A percentile compares a stretch with the other conserved stretches of the same genome.
These are phyloP conservation scores for Brachylomia viminalis DNA, from an alignment of 2,888 invertebrate species.

Conservation along the genomic window DNA sequence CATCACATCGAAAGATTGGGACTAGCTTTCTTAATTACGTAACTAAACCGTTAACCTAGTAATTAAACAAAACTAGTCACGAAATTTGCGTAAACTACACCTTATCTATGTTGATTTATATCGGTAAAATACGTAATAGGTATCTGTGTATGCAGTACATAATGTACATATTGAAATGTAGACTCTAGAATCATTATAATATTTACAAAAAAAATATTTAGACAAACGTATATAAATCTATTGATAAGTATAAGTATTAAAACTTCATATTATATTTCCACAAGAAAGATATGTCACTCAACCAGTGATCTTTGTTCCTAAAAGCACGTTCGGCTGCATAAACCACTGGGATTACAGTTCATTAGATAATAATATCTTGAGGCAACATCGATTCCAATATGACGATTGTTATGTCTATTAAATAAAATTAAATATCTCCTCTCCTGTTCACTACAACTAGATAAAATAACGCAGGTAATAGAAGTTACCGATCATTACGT, in stretches of 20 bases:
- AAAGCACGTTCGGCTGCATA: constrained; percentile 24
- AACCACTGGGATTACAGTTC: constrained; percentile 57
- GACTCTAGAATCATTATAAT: constrained; percentile 73
- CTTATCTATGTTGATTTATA: constrained; percentile 73
- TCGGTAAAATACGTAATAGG: constrained; percentile 75
- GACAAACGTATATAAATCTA: constrained; percentile 55
- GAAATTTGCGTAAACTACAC: constrained; percentile 79
- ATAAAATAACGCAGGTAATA: constrained; percentile 72
- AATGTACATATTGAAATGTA: constrained; percentile 79
- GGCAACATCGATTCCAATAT: constrained; percentile 53
- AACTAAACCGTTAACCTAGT: constrained; percentile 85
- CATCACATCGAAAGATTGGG: constrained; percentile 89
- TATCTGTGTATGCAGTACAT: constrained; percentile 77
- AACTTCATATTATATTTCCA: constrained; percentile 39
- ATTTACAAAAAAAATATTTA: constrained; percentile 76
- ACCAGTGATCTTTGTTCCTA: constrained; percentile 48
- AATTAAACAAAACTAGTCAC: constrained; percentile 89
- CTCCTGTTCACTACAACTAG: constrained; percentile 67
- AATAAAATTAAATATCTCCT: constrained; percentile 69
- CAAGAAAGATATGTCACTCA: constrained; percentile 35
- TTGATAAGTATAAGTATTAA: constrained; percentile 46
- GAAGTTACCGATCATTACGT: constrained; percentile 67
- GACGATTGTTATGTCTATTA: constrained; percentile 54
- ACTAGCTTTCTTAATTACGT: constrained; percentile 90
- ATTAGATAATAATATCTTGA: constrained; percentile 52